Conservation (phyloP, 2,888 invertebrate genomes). For the Neoscelio sp. region DNA sequence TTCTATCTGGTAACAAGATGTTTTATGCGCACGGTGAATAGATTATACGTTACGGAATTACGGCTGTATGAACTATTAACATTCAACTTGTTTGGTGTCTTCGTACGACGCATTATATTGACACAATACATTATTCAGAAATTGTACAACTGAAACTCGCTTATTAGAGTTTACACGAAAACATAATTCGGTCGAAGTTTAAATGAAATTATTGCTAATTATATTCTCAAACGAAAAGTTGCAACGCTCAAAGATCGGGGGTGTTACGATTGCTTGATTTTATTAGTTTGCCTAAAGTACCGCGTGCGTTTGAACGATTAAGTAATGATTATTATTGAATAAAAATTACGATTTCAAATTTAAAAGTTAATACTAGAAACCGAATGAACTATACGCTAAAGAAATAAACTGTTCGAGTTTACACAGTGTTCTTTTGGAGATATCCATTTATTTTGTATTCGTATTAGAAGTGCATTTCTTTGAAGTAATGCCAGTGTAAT, state of each 20-base stretch:
- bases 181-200: slow-evolving; percentile 25
- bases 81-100: slow-evolving; percentile 49
- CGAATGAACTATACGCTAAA: no score
- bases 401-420: no score
- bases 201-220: slow-evolving; percentile 30
- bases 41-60: slow-evolving; percentile 41
- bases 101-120: slow-evolving; percentile 27
- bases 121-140: slow-evolving; percentile 41
- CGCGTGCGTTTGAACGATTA: not conserved
- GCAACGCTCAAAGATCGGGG: slow-evolving; percentile 6
- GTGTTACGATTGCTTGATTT: not conserved
- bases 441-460: no score
- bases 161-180: slow-evolving; percentile 35
- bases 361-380: no score
- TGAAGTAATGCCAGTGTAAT: no score
- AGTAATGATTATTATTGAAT: not conserved
- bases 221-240: slow-evolving; percentile 28
- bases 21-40: slow-evolving; percentile 46
- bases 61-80: slow-evolving; percentile 34
- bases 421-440: no score
- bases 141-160: slow-evolving; percentile 23
- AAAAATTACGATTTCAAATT: no score
- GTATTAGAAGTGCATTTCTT: no score
- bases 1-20: slow-evolving; percentile 50
- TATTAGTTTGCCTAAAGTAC: slow-evolving; percentile 1